These are phyloP conservation scores for Metopolophium dirhodum DNA, from an alignment of 1,140 invertebrate species.

Conservation along the genomic window DNA sequence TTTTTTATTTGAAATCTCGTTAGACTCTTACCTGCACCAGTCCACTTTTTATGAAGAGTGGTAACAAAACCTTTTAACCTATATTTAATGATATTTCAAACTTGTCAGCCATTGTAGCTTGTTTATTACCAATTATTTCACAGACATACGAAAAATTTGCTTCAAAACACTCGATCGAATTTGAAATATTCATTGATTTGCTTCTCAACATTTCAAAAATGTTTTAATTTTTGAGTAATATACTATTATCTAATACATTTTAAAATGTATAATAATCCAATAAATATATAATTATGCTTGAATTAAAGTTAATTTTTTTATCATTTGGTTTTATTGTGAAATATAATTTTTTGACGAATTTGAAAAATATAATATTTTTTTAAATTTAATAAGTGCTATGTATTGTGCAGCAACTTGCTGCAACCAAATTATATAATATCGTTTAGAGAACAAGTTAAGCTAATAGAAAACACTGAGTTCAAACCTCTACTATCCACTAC, in stretches of 20 bases:
- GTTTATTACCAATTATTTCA: background rate
- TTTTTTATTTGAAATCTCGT: background rate
- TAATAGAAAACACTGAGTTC: background rate
- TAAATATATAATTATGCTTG: background rate
- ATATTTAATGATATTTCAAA: background rate
- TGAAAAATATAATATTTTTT: background rate
- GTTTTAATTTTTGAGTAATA: background rate
- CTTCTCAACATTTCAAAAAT: background rate
- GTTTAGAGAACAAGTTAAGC: background rate
- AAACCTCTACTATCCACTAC: too few species aligned
- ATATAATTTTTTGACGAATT: background rate
- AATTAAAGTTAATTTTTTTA: background rate
- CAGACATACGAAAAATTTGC: background rate
- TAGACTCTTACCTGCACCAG: conserved; percentile 12
- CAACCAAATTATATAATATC: background rate
- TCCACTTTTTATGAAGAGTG: background rate
- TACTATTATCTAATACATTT: background rate
- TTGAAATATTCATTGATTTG: background rate
- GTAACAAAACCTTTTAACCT: background rate
- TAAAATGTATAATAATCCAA: background rate
- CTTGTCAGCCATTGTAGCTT: too few species aligned
- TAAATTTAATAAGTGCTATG: background rate
- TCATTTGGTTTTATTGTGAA: background rate
- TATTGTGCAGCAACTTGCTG: background rate
- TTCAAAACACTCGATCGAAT: background rate